A percentile compares a stretch with the other conserved stretches of the same genome.
phyloP scores from a whole-genome alignment of 2,113 vertebrate species.

The Rhodinocichla rosea region DNA sequence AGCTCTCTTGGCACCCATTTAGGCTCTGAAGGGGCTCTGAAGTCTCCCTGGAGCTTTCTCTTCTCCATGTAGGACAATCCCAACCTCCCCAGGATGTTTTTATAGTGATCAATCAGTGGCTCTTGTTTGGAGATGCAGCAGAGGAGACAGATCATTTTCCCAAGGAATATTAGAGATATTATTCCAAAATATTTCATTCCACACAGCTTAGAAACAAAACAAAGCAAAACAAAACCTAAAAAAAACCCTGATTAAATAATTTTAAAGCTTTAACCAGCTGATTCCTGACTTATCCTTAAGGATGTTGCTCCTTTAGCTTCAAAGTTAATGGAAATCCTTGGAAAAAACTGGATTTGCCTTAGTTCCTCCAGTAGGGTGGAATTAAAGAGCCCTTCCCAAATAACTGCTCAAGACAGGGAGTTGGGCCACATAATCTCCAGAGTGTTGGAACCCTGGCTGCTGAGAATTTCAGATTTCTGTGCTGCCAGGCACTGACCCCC shows the following conservation, averaged over 20 bases:
- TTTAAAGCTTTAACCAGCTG: neutral
- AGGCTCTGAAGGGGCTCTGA: rapidly evolving
- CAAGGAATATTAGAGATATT: neutral
- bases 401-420: rapidly evolving
- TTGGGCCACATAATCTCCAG: neutral
- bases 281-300: neutral
- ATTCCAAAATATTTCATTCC: neutral
- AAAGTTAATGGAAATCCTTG: neutral
- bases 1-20: neutral
- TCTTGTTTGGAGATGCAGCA: neutral
- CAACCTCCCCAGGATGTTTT: neutral
- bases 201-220: neutral
- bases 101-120: rapidly evolving
- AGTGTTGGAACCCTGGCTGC: neutral
- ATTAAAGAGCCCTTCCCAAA: neutral
- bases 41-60: neutral
- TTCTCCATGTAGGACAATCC: neutral
- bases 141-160: neutral
- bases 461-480: neutral
- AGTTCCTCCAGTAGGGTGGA: neutral
- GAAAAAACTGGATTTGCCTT: neutral
- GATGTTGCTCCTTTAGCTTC: neutral
- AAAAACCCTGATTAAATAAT: neutral
- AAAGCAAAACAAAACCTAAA: too few relatives aligned
- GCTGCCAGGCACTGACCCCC: neutral